phyloP scores from a whole-genome alignment of 2,797 vertebrate species.

The Squalus acanthias region DNA sequence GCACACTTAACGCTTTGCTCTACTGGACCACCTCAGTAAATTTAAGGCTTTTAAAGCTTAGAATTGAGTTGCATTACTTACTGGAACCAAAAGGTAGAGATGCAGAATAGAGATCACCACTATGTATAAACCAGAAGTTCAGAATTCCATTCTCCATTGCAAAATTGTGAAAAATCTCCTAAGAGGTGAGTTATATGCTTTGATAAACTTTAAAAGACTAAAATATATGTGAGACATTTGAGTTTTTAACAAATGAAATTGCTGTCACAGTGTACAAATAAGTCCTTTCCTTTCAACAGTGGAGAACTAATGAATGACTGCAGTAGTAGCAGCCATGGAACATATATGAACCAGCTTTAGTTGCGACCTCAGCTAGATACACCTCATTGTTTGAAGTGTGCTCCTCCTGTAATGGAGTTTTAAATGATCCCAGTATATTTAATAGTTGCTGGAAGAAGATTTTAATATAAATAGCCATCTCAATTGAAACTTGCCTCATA shows the following conservation, averaged over 20 bases:
- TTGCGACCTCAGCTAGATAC: neutral
- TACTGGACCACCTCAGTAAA: neutral
- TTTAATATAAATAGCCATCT: neutral
- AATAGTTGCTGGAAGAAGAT: neutral
- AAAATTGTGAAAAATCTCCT: neutral
- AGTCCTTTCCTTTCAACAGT: neutral
- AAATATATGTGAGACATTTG: neutral
- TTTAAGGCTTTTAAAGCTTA: neutral
- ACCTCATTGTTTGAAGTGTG: neutral
- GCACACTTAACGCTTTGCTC: neutral
- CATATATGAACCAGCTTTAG: neutral
- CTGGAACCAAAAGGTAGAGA: neutral
- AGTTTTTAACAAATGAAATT: neutral
- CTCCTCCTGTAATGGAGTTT: neutral
- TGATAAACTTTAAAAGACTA: neutral
- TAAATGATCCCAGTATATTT: neutral
- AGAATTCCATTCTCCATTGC: neutral
- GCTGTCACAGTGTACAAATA: neutral
- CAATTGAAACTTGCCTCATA: neutral
- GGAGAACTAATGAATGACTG: neutral
- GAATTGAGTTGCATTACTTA: neutral
- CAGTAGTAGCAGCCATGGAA: neutral
- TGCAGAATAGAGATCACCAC: neutral
- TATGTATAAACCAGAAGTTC: neutral
- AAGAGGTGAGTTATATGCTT: neutral